Conservation (phyloP, 2,888 invertebrate species). For the Escarpia spicata region DNA sequence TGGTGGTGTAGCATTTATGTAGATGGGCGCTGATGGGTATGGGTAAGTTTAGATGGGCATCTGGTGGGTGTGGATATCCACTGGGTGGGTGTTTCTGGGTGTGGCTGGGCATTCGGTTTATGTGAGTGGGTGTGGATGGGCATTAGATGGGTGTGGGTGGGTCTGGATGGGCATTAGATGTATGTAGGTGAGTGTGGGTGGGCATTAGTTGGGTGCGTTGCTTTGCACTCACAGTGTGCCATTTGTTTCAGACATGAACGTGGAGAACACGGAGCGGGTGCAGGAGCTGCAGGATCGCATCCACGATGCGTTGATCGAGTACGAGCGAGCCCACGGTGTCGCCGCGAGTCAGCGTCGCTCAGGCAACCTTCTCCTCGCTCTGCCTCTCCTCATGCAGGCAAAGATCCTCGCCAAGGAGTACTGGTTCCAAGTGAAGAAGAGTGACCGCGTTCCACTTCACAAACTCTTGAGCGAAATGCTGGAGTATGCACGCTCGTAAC, state of each 20-base stretch:
- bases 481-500: constrained; percentile 68
- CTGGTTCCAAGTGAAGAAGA: constrained; percentile 88
- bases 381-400: constrained; percentile 89
- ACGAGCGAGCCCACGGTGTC: constrained; percentile 71
- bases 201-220: not conserved
- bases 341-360: constrained; percentile 79
- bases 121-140: not conserved
- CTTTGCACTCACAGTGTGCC: not conserved
- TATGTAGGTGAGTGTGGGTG: not conserved
- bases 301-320: constrained; percentile 86
- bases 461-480: constrained; percentile 97
- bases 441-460: constrained; percentile 91
- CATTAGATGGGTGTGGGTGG: not conserved
- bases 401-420: constrained; percentile 89
- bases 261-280: constrained; percentile 87
- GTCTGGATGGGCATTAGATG: not conserved
- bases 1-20: too few species aligned
- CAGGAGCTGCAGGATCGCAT: constrained; percentile 89
- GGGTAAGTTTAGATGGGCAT: too few species aligned
- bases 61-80: too few species aligned
- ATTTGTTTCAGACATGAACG: constrained; percentile 79
- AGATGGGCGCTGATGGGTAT: too few species aligned
- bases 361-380: constrained; percentile 81
- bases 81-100: too few species aligned
- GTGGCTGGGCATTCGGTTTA: too few species aligned